Conservation (phyloP, 2,113 vertebrate species). For the Dromas ardeola region DNA sequence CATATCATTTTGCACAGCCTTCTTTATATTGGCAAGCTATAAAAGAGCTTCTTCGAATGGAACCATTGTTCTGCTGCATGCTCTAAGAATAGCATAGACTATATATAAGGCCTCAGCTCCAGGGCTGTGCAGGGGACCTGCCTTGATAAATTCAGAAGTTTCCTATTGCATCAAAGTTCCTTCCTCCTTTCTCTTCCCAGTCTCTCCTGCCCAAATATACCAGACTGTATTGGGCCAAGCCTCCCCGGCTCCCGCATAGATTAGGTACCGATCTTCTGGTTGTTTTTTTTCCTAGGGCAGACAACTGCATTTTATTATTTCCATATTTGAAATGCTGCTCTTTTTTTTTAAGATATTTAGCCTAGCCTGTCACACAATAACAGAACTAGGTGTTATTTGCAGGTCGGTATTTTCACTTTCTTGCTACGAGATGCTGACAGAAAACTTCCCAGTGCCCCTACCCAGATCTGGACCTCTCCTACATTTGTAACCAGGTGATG, state of each 20-base stretch:
- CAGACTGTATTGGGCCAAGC: not conserved
- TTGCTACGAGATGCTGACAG: not conserved
- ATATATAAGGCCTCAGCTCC: constrained; percentile 28
- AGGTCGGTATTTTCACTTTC: not conserved
- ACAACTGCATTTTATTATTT: not conserved
- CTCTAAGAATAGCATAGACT: constrained; percentile 58
- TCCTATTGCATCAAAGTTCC: constrained; percentile 70
- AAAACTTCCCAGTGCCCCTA: not conserved
- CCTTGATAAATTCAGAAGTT: constrained; percentile 61
- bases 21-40: constrained; percentile 68
- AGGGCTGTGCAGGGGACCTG: not conserved
- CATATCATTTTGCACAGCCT: constrained; percentile 63
- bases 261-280: not conserved
- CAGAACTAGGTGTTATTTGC: not conserved
- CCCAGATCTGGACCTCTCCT: not conserved
- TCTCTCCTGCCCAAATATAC: not conserved
- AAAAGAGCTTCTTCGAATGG: constrained; percentile 51
- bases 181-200: constrained; percentile 49
- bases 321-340: not conserved
- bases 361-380: not conserved
- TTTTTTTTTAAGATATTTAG: not conserved
- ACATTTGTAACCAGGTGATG: not conserved
- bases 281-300: not conserved
- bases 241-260: not conserved
- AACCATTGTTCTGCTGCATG: constrained; percentile 38